Evolutionary conservation across 2,113 vertebrate species (phyloP).

Genomic region (Seriola dumerili): DNA sequence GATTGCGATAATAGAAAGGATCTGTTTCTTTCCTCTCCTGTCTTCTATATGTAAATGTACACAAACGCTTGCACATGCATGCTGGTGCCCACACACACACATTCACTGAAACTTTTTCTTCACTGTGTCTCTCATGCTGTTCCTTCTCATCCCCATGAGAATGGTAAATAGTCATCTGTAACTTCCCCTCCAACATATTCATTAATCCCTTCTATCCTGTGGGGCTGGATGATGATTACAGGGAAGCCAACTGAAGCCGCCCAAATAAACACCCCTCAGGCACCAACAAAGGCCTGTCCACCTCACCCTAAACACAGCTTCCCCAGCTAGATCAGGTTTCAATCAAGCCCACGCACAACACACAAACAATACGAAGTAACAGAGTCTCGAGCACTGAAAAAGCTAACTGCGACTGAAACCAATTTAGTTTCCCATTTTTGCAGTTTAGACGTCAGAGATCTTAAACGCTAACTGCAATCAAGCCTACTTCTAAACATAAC

Average conservation of each 20-base stretch:
- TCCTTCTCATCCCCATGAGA: constrained; percentile 72
- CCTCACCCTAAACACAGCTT: constrained; percentile 84
- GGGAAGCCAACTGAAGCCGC: constrained; percentile 81
- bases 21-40: neutral
- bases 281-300: constrained; percentile 82
- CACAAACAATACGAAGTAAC: constrained; percentile 79
- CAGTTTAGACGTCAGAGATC: constrained; percentile 18
- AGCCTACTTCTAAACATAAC: constrained; percentile 10
- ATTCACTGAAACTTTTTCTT: constrained; percentile 34
- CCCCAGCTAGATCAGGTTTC: constrained; percentile 80
- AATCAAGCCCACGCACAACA: constrained; percentile 81
- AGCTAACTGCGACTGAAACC: constrained; percentile 66
- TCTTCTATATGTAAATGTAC: neutral
- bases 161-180: constrained; percentile 83
- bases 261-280: constrained; percentile 84
- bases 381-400: constrained; percentile 56
- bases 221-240: constrained; percentile 83
- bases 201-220: constrained; percentile 83
- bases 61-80: constrained; percentile 33
- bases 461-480: constrained; percentile 10
- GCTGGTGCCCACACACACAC: constrained; percentile 4
- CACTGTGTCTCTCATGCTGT: constrained; percentile 40
- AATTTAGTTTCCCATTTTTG: constrained; percentile 68
- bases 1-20: neutral
- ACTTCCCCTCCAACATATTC: constrained; percentile 83